Evolutionary conservation across 1,140 invertebrate species (phyloP).

Genomic region (Ephestia elutella): DNA sequence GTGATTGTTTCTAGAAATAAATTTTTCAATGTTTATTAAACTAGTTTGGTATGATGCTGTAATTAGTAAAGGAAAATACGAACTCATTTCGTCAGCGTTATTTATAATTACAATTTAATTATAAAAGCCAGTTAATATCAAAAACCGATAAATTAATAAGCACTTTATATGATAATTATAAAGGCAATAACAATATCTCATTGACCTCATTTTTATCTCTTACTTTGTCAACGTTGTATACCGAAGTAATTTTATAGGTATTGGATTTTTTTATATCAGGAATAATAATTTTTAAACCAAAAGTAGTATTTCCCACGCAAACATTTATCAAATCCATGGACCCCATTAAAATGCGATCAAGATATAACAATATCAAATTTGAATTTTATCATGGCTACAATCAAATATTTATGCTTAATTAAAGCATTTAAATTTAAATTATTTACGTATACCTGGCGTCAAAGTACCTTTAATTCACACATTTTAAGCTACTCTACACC

Average conservation of each 20-base stretch:
- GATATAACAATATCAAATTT: conserved; percentile 9
- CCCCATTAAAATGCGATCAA: conserved; percentile 2
- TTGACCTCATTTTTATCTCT: not conserved
- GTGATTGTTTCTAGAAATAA: no score
- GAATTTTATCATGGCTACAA: conserved; percentile 5
- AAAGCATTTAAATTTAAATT: not conserved
- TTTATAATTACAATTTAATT: not conserved
- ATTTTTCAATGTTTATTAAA: no score
- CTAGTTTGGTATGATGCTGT: no score
- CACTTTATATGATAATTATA: not conserved
- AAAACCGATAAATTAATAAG: not conserved
- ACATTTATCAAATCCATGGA: not conserved
- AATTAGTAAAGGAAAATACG: no score
- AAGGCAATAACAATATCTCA: not conserved
- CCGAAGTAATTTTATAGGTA: no score
- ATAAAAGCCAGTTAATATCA: not conserved
- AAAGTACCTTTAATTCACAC: not conserved
- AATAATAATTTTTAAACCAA: not conserved
- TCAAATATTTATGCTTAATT: conserved; percentile 6
- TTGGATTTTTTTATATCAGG: no score
- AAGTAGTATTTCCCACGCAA: conserved; percentile 9
- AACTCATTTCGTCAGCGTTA: not conserved
- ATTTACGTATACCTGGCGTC: not conserved
- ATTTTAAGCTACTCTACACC: not conserved
- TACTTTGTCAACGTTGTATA: not conserved